Base-by-base conservation (phyloP, 2,113 vertebrate species). In the Sylvietta virens region DNA sequence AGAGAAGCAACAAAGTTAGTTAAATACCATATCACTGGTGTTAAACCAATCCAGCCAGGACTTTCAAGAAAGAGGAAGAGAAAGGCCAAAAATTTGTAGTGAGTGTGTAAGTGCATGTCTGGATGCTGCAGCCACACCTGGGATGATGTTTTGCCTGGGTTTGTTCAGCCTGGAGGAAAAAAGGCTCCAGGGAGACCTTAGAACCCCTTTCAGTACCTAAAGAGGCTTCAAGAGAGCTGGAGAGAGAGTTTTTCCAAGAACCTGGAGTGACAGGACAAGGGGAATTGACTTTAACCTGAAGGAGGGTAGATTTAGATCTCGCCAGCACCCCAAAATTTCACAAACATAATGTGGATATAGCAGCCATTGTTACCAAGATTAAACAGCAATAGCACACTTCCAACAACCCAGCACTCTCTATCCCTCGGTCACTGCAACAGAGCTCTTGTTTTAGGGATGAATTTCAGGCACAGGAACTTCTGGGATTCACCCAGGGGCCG, bases 61-160 rank as follows among this genome's bases (percentile, higher is more conserved):
- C 20, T 45, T 69, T 39, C n/a, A 69, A 57, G 37, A 8, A 81
- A 53, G 37, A 65, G 19, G 13, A 83, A 30, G 16, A 88, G 23
- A 60, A 78, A 35, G 37, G 28, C 7, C 10, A 71, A 76, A 53
- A 57, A 6, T 23, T 6, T 47, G 6, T 7, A 47, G 51, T 10
- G 30, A 60, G 18, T 10, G 23, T 26, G 0, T 11, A 30, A 47
- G 10, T 0, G 2, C 3, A 3, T 8, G 18, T 39, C 10, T 4
- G 17, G 30, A 37, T 61, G 60, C 67, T 71, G 50, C 40, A 54
- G 23, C 30, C 40, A n/a, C 45, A 17, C 13, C 50, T n/a, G 4
- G 12, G 39, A 42, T 30, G 28, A 37, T 44, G 66, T 33, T 83
- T 45, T 56, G n/a, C 10, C 45, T 15, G 47, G 14, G 7, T 14